Evolutionary conservation across 2,888 invertebrate genomes (phyloP).

Genomic region (Trachelus troglodyta): DNA sequence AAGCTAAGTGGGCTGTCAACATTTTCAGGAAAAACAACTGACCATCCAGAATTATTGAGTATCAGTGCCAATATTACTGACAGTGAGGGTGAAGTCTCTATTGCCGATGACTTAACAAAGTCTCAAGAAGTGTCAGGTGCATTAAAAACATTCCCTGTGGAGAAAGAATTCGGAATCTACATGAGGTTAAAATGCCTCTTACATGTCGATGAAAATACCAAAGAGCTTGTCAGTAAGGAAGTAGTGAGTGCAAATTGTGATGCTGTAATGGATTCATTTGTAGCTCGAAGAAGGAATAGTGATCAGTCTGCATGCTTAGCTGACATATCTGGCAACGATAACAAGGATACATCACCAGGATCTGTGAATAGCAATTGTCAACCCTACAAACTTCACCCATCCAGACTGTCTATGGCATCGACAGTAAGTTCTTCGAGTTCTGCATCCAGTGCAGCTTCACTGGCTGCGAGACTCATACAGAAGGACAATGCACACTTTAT

Average conservation of each 20-base stretch:
- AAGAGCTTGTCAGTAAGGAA: constrained; percentile 51
- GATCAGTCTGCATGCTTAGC: constrained; percentile 51
- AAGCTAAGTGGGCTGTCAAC: constrained; percentile 23
- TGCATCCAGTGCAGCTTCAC: constrained; percentile 52
- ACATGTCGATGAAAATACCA: constrained; percentile 52
- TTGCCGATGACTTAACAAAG: constrained; percentile 39
- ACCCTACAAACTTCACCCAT: constrained; percentile 40
- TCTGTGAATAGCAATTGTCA: constrained; percentile 55
- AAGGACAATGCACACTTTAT: constrained; percentile 44
- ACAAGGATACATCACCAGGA: constrained; percentile 55
- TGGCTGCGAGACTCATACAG: constrained; percentile 34
- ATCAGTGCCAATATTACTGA: constrained; percentile 55
- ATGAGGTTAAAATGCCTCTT: constrained; percentile 53
- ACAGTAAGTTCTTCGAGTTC: constrained; percentile 54
- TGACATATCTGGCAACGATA: constrained; percentile 59
- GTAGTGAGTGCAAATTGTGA: constrained; percentile 50
- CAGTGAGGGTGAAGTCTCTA: constrained; percentile 49
- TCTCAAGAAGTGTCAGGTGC: constrained; percentile 30
- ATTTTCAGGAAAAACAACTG: constrained; percentile 6
- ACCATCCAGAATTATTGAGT: constrained; percentile 42
- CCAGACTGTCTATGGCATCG: constrained; percentile 52
- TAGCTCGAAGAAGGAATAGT: constrained; percentile 33
- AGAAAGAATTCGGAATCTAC: constrained; percentile 50
- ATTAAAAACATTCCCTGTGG: constrained; percentile 39
- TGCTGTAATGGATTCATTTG: constrained; percentile 24